Conservation (phyloP, 2,888 invertebrate genomes). For the Idaea aversata region DNA sequence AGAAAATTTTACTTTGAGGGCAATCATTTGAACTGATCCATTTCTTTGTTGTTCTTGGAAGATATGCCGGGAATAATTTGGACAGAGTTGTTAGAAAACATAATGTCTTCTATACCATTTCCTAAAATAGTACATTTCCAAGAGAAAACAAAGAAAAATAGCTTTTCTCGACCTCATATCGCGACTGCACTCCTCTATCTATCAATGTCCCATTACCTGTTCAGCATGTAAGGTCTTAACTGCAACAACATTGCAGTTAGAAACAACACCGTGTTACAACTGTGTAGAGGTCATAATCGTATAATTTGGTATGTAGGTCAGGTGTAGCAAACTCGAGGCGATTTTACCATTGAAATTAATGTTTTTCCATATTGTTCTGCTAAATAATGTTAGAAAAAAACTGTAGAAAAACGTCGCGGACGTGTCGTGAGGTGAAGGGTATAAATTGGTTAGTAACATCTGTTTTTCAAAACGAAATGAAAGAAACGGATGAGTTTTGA, state of each 20-base stretch:
- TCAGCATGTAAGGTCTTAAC: slow-evolving; percentile 15
- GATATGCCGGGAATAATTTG: too few species aligned
- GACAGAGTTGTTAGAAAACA: not conserved
- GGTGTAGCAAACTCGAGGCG: slow-evolving; percentile 27
- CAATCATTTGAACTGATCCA: too few species aligned
- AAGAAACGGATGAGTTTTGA: too few species aligned
- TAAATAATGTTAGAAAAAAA: slow-evolving; percentile 18
- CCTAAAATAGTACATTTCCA: not conserved
- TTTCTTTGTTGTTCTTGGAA: too few species aligned
- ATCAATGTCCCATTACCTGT: slow-evolving; percentile 28
- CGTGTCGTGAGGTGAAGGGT: not conserved
- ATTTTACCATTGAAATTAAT: slow-evolving; percentile 29
- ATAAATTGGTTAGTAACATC: not conserved
- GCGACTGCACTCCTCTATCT: slow-evolving; percentile 23
- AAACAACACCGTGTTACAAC: slow-evolving; percentile 21
- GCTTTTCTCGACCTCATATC: slow-evolving; percentile 1
- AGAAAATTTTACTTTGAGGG: too few species aligned
- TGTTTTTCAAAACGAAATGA: too few species aligned
- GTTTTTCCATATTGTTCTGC: slow-evolving; percentile 30
- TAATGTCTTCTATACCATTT: not conserved
- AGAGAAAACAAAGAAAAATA: not conserved
- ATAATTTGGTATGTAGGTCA: slow-evolving; percentile 24
- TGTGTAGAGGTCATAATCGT: slow-evolving; percentile 13
- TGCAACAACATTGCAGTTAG: slow-evolving; percentile 5
- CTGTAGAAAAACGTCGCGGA: not conserved